phyloP scores from a whole-genome alignment of 2,888 invertebrate species.

The Lagria hirta region DNA sequence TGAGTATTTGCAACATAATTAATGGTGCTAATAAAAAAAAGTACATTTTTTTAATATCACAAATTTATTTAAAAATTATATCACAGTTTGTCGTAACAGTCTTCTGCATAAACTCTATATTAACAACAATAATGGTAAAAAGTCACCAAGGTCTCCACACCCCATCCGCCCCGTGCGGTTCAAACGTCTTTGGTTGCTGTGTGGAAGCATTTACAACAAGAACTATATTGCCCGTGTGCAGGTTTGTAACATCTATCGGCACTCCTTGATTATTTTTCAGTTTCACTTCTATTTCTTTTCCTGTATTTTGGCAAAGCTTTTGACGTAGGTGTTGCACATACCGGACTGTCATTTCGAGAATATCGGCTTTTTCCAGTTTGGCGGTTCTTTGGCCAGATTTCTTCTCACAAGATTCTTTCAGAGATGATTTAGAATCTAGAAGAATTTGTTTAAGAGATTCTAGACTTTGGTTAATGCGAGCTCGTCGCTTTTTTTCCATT shows the following conservation, averaged over 20 bases:
- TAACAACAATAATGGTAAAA: too few species aligned
- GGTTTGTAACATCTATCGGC: conserved; percentile 1
- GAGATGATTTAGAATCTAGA: conserved; percentile 51
- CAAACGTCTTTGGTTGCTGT: too few species aligned
- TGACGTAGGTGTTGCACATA: conserved; percentile 59
- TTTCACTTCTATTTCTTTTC: conserved; percentile 20
- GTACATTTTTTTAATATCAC: too few species aligned
- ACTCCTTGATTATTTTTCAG: background rate
- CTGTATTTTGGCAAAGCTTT: conserved; percentile 36
- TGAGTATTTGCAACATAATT: too few species aligned
- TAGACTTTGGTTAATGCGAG: conserved; percentile 58
- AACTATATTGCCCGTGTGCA: too few species aligned
- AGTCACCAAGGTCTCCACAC: too few species aligned
- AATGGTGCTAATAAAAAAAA: too few species aligned
- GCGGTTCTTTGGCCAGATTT: conserved; percentile 53
- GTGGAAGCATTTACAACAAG: too few species aligned
- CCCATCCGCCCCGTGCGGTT: too few species aligned
- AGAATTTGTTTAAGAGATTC: conserved; percentile 58
- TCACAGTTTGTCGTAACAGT: too few species aligned
- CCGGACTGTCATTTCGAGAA: conserved; percentile 64
- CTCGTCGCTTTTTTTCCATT: conserved; percentile 59
- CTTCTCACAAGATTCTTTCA: conserved; percentile 42
- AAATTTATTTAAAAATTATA: too few species aligned
- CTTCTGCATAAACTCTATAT: too few species aligned
- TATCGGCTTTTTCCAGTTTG: conserved; percentile 67